These are phyloP conservation scores for Plemyria rubiginata DNA, from an alignment of 2,888 invertebrate species.

Conservation along the genomic window DNA sequence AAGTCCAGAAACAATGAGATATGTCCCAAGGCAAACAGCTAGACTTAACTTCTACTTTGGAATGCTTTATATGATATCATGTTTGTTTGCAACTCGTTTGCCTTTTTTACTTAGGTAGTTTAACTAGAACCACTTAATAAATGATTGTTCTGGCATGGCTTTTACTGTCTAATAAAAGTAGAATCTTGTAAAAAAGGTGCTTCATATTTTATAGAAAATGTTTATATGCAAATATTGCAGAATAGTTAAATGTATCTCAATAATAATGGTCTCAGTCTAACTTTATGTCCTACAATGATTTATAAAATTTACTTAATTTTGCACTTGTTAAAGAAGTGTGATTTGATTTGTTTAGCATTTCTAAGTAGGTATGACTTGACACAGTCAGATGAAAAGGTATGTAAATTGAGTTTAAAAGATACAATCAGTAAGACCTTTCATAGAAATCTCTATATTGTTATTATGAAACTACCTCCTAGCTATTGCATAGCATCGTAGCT, in stretches of 20 bases:
- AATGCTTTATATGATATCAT: constrained; percentile 93
- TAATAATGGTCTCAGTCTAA: too few species aligned
- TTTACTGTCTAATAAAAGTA: too few species aligned
- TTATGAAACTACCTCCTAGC: constrained; percentile 20
- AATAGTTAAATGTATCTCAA: too few species aligned
- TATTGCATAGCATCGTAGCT: too few species aligned
- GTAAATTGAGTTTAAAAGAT: constrained; percentile 13
- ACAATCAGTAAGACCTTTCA: constrained; percentile 12
- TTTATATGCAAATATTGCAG: too few species aligned
- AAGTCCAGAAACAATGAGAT: constrained; percentile 89
- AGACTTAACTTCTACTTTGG: constrained; percentile 96
- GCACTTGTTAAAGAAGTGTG: not conserved
- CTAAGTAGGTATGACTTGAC: not conserved
- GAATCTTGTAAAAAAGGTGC: too few species aligned
- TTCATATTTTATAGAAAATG: too few species aligned
- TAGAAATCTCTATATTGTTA: constrained; percentile 18
- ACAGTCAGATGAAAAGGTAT: constrained; percentile 2
- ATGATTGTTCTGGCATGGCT: too few species aligned
- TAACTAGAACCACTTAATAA: not conserved
- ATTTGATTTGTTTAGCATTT: not conserved
- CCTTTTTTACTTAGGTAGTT: constrained; percentile 81
- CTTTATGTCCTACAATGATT: too few species aligned
- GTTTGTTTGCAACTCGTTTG: constrained; percentile 88
- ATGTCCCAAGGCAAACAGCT: constrained; percentile 95
- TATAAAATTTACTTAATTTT: constrained; percentile 3